Conservation (phyloP, 2,888 invertebrate genomes). For the Molanna angustata region DNA sequence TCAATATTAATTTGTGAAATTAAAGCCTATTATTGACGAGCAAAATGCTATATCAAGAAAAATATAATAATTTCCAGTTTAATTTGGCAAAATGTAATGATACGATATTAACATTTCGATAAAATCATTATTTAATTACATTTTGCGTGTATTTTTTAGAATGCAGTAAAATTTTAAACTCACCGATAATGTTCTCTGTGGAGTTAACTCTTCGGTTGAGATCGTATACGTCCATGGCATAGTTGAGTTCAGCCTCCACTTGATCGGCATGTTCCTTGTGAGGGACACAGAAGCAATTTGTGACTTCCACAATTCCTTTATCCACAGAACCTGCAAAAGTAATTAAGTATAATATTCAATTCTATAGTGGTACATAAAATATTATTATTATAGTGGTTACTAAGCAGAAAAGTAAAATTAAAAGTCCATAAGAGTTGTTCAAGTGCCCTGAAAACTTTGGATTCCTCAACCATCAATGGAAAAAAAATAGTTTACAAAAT, state of each 20-base stretch:
- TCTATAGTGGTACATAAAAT: neutral
- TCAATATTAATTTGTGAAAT: neutral
- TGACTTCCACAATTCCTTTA: conserved; percentile 93
- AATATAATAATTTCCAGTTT: neutral
- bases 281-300: conserved; percentile 98
- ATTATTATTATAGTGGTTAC: no score
- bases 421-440: no score
- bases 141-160: no score
- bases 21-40: neutral
- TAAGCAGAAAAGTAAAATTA: no score
- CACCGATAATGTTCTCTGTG: conserved; percentile 87
- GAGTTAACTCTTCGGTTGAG: conserved; percentile 91
- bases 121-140: no score
- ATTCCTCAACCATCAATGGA: no score
- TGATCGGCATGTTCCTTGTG: conserved; percentile 97
- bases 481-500: no score
- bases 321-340: conserved; percentile 72
- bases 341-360: neutral
- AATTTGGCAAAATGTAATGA: neutral
- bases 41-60: neutral
- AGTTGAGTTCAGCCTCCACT: conserved; percentile 96
- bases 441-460: no score
- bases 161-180: neutral
- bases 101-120: no score
- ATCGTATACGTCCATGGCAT: conserved; percentile 94